Evolutionary conservation across 92 coral and sea anemone genomes (phyloP), one percentile per base, ranked within the genome.

Genomic region (Isaurus tuberculatus): DNA sequence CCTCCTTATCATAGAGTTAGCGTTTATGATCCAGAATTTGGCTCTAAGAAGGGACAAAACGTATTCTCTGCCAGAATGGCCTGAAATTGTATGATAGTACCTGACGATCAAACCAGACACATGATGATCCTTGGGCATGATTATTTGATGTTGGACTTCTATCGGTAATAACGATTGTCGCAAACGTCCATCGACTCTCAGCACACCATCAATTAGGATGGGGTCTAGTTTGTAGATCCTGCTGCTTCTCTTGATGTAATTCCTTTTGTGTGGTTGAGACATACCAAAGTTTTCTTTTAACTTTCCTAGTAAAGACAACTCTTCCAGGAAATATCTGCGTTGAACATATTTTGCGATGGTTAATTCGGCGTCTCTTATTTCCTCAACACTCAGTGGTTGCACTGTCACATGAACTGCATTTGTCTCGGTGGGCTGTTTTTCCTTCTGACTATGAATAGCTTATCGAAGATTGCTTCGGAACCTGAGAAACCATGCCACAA

Each of bases 31-130:
- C 89, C 89, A 85, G 49, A 33, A 79, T 20, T 85, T 65, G 16
- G 72, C 69, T 13, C 86, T 70, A 63, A 86, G 19, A 29, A 70
- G 72, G 42, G 89, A 63, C 2, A 89, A 72, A 0, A 85, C 89
- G 48, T 85, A 73, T 74, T 89, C 86, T 57, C 88, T 79, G 8
- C 86, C 89, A 2, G 92, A 89, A 64, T 85, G 89, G 27, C 92
- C 86, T 64, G 89, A 75, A 15, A 26, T 46, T 22, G 10, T 43
- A 72, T 89, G 92, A 23, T 61, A 83, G 60, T 80, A 71, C 0
- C 29, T 14, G 23, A 86, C 34, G 1, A 85, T 73, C 63, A 89
- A 13, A 8, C 11, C 11, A 40, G 46, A 7, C 10, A 40, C 46
- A 40, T 40, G 46, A 40, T 40, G 46, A 67, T 23, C 8, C 20